Evolutionary conservation across 2,797 vertebrate species (phyloP).

Genomic region (Pangasius mekongensis): DNA sequence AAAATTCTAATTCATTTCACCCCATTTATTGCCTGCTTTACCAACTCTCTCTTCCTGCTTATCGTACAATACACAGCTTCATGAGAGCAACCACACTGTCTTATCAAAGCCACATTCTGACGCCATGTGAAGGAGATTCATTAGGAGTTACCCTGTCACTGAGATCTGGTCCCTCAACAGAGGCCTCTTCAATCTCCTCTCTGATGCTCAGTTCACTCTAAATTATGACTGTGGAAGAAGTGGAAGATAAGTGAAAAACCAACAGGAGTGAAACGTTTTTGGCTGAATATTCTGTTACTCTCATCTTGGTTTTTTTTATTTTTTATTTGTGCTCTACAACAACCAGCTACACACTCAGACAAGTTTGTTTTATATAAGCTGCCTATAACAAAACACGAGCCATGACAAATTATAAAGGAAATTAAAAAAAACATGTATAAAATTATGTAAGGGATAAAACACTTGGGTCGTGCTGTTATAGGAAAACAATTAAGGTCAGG

Average conservation of each 20-base stretch:
- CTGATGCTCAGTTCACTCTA: conserved; percentile 88
- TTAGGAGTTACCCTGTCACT: conserved; percentile 81
- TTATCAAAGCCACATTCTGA: background rate
- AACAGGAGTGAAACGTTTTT: background rate
- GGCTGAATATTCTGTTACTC: background rate
- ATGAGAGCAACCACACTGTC: background rate
- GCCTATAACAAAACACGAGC: background rate
- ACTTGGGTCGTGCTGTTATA: too few species aligned
- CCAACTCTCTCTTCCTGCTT: conserved; percentile 34
- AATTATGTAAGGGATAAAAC: too few species aligned
- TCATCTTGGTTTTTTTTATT: too few species aligned
- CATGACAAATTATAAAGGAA: background rate
- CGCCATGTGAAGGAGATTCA: background rate
- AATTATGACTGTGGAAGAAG: conserved; percentile 79
- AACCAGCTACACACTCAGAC: background rate
- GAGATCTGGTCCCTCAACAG: conserved; percentile 81
- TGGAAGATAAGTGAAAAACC: background rate
- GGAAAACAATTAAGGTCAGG: background rate
- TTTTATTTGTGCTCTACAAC: background rate
- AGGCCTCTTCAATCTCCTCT: conserved; percentile 92
- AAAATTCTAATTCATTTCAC: background rate
- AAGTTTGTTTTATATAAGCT: background rate
- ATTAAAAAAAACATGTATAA: background rate
- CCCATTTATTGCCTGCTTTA: background rate
- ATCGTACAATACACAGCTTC: conserved; percentile 16